Evolutionary conservation across 2,888 invertebrate species (phyloP).

Genomic region (Mythimna impura): DNA sequence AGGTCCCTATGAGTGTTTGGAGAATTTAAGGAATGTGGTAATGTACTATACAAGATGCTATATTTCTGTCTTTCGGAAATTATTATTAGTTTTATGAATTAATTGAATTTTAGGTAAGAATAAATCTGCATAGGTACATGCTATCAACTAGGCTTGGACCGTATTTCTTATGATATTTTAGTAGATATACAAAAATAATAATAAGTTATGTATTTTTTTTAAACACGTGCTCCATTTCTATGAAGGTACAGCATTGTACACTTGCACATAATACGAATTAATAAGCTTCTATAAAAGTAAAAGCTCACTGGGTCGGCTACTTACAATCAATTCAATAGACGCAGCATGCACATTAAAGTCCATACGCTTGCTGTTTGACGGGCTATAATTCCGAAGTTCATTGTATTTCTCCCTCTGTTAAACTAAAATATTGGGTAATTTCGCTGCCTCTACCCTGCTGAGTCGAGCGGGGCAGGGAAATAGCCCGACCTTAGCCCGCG

Average conservation of each 20-base stretch:
- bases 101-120: not conserved
- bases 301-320: not conserved
- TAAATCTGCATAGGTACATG: too few relatives aligned
- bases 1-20: slow-evolving; percentile 11
- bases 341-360: slow-evolving; percentile 27
- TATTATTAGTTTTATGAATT: not conserved
- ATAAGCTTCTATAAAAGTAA: not conserved
- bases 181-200: too few relatives aligned
- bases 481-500: slow-evolving; percentile 51
- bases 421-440: slow-evolving; percentile 56
- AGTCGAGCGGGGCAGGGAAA: slow-evolving; percentile 52
- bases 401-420: slow-evolving; percentile 41
- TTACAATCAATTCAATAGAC: slow-evolving; percentile 27
- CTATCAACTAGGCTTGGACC: too few relatives aligned
- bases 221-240: not conserved
- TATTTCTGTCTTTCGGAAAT: not conserved
- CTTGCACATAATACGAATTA: not conserved
- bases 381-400: slow-evolving; percentile 56
- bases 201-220: too few relatives aligned
- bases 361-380: slow-evolving; percentile 54
- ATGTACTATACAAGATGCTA: slow-evolving; percentile 9
- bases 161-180: too few relatives aligned
- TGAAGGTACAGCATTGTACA: not conserved
- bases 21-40: slow-evolving; percentile 42
- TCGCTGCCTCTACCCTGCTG: slow-evolving; percentile 50